Evolutionary conservation across 2,797 vertebrate genomes (phyloP).

Genomic region (Hapalemur alaotrensis): DNA sequence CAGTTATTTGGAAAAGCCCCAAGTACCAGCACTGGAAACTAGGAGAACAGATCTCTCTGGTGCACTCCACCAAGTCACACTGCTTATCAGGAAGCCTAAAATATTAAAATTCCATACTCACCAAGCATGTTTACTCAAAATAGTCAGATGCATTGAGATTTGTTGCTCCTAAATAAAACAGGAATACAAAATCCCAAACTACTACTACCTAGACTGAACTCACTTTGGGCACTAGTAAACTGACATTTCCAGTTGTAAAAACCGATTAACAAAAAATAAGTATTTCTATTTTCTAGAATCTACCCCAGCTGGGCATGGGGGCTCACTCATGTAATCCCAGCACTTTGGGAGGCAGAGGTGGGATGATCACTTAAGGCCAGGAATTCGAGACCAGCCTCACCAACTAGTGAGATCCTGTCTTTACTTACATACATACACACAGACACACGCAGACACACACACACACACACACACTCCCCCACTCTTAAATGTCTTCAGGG

Average conservation of each 20-base stretch:
- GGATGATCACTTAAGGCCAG: not conserved
- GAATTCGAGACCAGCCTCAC: not conserved
- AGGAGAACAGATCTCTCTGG: not conserved
- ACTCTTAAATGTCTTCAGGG: not conserved
- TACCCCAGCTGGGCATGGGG: not conserved
- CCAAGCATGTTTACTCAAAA: constrained; percentile 4
- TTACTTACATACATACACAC: too few species aligned
- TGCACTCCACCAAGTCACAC: not conserved
- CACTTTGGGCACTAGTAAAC: not conserved
- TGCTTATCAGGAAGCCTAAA: not conserved
- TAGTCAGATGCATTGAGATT: not conserved
- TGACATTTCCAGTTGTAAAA: constrained; percentile 32
- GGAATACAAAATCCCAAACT: not conserved
- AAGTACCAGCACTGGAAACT: not conserved
- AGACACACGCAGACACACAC: too few species aligned
- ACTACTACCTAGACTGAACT: not conserved
- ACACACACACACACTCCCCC: not conserved
- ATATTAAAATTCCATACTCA: not conserved
- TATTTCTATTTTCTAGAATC: not conserved
- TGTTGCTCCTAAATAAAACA: not conserved
- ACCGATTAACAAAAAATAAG: not conserved
- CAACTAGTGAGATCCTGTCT: not conserved
- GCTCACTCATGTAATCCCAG: not conserved
- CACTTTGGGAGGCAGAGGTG: too few species aligned
- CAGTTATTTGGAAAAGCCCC: not conserved